phyloP scores from a whole-genome alignment of 2,888 invertebrate species.

The Synanthedon myopaeformis region DNA sequence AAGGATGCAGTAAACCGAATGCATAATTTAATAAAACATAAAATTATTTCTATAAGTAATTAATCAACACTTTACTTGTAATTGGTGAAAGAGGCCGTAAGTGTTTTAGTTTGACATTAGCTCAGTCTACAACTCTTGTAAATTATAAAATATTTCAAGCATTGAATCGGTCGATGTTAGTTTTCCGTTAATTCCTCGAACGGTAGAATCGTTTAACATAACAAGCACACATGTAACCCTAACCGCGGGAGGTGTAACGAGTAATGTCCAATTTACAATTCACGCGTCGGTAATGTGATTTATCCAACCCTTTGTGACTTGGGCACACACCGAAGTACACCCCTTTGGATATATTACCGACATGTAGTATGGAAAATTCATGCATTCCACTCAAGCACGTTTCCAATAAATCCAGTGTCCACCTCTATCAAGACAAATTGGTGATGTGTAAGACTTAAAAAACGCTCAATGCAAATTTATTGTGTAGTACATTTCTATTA shows the following conservation, averaged over 20 bases:
- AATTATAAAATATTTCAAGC: no score
- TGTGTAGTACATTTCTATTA: neutral
- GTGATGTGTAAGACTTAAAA: conserved; percentile 21
- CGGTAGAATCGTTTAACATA: neutral
- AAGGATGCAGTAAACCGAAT: no score
- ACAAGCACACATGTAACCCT: conserved; percentile 9
- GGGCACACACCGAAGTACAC: conserved; percentile 31
- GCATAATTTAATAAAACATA: no score
- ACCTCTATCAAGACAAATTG: neutral
- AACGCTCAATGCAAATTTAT: conserved; percentile 11
- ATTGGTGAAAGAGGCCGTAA: no score
- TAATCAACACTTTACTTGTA: no score
- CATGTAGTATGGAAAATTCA: conserved; percentile 44
- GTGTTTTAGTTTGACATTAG: no score
- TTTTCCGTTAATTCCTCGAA: neutral
- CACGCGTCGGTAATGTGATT: conserved; percentile 66
- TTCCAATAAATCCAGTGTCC: neutral
- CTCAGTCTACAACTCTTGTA: no score
- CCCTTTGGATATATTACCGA: conserved; percentile 40
- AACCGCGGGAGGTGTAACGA: conserved; percentile 43
- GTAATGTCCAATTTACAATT: conserved; percentile 70
- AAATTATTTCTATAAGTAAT: no score
- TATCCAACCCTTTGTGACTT: conserved; percentile 61
- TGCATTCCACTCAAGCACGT: conserved; percentile 4
- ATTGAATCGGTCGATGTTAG: no score